Evolutionary conservation across 2,113 vertebrate genomes (phyloP).

Genomic region (Ceyx melanurus): DNA sequence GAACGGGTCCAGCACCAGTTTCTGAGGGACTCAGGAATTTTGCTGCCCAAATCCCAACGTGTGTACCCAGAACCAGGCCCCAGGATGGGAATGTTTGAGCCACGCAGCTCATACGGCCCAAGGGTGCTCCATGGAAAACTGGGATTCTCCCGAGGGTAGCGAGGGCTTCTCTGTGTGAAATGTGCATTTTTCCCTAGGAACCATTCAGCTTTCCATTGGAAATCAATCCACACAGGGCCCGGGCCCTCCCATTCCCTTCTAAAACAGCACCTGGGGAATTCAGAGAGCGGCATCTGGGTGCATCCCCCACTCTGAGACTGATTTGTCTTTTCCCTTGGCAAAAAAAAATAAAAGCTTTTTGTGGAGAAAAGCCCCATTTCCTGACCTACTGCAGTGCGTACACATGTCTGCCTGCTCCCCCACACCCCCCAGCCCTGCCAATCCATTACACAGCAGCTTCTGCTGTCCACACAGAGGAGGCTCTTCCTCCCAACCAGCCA

Average conservation of each 20-base stretch:
- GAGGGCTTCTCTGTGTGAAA: background rate
- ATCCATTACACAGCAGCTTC: background rate
- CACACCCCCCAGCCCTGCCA: background rate
- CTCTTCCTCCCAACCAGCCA: background rate
- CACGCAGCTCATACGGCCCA: fast-evolving
- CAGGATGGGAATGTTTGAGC: background rate
- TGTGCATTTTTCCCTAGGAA: background rate
- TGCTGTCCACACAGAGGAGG: background rate
- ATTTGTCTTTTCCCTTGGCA: background rate
- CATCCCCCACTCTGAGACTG: too few relatives aligned
- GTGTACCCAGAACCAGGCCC: background rate
- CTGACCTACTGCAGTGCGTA: background rate
- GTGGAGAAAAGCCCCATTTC: background rate
- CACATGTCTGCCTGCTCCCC: background rate
- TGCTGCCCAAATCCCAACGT: background rate
- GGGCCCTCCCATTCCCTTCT: background rate
- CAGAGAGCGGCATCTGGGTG: fast-evolving
- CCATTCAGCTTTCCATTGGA: background rate
- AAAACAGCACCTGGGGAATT: background rate
- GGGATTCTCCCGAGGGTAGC: background rate
- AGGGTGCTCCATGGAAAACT: background rate
- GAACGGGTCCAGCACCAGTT: background rate
- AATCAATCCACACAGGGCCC: fast-evolving
- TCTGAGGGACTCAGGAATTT: too few relatives aligned
- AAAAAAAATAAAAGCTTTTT: background rate